Conservation (phyloP, 2,797 vertebrate species). For the Sciurus vulgaris region DNA sequence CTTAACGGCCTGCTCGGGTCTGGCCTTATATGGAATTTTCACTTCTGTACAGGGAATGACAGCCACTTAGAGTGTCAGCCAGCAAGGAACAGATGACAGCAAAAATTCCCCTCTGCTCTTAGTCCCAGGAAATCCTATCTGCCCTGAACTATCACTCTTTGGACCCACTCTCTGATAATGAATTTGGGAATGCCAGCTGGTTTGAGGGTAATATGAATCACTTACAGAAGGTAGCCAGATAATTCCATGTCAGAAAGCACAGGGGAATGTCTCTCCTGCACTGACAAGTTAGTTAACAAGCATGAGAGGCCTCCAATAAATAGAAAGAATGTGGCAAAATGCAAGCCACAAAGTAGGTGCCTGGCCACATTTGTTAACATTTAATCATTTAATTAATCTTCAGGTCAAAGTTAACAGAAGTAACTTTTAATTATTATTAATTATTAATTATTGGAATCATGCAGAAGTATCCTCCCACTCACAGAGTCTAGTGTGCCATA, state of each 20-base stretch:
- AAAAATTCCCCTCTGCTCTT: constrained; percentile 69
- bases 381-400: constrained; percentile 46
- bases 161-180: constrained; percentile 66
- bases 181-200: constrained; percentile 65
- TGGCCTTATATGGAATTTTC: constrained; percentile 93
- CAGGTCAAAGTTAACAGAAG: constrained; percentile 14
- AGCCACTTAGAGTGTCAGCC: constrained; percentile 85
- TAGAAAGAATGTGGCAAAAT: not conserved
- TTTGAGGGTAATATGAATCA: not conserved
- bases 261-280: not conserved
- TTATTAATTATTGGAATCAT: not conserved
- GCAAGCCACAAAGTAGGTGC: not conserved
- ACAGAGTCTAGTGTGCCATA: not conserved
- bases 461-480: not conserved
- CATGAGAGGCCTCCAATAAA: not conserved
- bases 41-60: constrained; percentile 86
- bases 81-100: constrained; percentile 85
- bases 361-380: not conserved
- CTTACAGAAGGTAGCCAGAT: constrained; percentile 33
- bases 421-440: not conserved
- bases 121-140: constrained; percentile 70
- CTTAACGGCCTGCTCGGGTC: constrained; percentile 84
- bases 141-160: constrained; percentile 68
- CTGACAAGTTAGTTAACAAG: not conserved
- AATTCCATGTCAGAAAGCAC: constrained; percentile 53